phyloP scores from a whole-genome alignment of 2,113 vertebrate species.

The Periophthalmus modestus region DNA sequence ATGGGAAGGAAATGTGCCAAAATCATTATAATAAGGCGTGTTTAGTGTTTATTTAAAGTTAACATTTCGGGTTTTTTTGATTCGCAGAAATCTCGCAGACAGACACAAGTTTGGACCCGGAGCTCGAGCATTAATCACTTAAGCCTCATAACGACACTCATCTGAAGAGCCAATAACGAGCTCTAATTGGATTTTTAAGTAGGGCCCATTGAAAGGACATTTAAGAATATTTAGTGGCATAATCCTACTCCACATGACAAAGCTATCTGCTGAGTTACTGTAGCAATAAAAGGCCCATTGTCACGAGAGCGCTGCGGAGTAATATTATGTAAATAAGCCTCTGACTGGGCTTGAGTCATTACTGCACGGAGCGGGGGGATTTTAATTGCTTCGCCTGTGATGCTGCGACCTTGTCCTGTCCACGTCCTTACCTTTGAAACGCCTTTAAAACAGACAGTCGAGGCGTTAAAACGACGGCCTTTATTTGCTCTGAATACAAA shows the following conservation, averaged over 20 bases:
- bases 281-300: constrained; percentile 13
- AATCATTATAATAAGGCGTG: too few species aligned
- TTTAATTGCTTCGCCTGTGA: neutral
- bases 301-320: constrained; percentile 26
- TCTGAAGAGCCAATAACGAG: constrained; percentile 50
- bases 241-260: constrained; percentile 19
- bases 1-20: too few species aligned
- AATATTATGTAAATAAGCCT: constrained; percentile 15
- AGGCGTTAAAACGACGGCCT: neutral
- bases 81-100: neutral
- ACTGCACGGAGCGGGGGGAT: neutral
- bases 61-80: neutral
- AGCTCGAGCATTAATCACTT: constrained; percentile 41
- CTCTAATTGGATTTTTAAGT: constrained; percentile 48
- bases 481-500: constrained; percentile 3
- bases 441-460: constrained; percentile 11
- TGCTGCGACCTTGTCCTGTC: constrained; percentile 6
- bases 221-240: constrained; percentile 45
- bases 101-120: neutral
- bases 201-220: constrained; percentile 10
- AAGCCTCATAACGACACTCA: constrained; percentile 39
- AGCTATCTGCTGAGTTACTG: constrained; percentile 14
- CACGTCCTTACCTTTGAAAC: constrained; percentile 32
- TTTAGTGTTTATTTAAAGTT: too few species aligned
- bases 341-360: constrained; percentile 9